Percentiles rank a stretch among this genome's conserved stretches.
These are phyloP conservation scores for Drosophila lacertosa DNA, from an alignment of 1,140 invertebrate species.

Conservation along the genomic window DNA sequence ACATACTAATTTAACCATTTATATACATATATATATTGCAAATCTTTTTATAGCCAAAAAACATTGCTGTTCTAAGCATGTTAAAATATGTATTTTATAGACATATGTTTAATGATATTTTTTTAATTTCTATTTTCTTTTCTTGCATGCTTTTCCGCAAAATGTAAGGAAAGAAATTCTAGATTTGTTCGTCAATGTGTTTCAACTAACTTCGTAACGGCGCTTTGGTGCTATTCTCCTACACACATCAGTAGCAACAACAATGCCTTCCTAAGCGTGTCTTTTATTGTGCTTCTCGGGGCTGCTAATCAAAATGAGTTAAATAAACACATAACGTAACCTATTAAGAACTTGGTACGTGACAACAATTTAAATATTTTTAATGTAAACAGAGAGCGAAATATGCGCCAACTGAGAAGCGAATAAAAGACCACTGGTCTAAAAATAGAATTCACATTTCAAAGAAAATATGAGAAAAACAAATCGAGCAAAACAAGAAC, in stretches of 20 bases:
- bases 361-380: slow-evolving; percentile 83
- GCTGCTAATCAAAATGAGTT: slow-evolving; percentile 80
- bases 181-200: neutral
- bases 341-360: slow-evolving; percentile 83
- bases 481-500: slow-evolving; percentile 52
- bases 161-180: no score
- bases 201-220: slow-evolving; percentile 3
- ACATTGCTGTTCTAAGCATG: no score
- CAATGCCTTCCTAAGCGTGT: slow-evolving; percentile 20
- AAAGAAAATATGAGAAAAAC: slow-evolving; percentile 72
- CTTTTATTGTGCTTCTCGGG: slow-evolving; percentile 68
- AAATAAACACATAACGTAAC: slow-evolving; percentile 83
- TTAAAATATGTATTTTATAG: no score
- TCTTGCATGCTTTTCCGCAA: no score
- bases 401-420: slow-evolving; percentile 32
- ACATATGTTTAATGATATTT: no score
- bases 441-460: slow-evolving; percentile 77
- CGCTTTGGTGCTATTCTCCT: neutral
- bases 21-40: no score
- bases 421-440: slow-evolving; percentile 35
- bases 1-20: neutral
- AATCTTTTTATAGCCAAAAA: no score
- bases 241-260: slow-evolving; percentile 2
- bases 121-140: no score
- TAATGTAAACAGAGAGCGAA: slow-evolving; percentile 78